Base-by-base conservation (phyloP, 2,797 vertebrate species). In the Mionectes olivaceus region DNA sequence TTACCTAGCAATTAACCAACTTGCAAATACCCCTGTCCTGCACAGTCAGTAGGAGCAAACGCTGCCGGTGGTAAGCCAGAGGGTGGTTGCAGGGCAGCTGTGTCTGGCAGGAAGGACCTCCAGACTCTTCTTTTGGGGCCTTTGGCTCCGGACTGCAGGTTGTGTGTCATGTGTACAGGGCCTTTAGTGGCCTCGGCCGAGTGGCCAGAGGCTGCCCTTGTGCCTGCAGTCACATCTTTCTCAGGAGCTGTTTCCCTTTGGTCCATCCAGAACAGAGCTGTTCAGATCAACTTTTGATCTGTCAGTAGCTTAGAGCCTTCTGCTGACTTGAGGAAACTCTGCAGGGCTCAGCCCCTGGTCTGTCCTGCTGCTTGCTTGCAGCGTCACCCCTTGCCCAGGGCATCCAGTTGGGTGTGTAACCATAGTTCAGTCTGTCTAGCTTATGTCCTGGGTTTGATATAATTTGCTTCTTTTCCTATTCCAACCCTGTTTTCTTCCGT, bases 131-230 rank as follows among this genome's bases (percentile, higher is more conserved):
- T 25, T 25, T 14, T 5, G 55, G 56, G 70, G 30, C 63, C 23
- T 71, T 47, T 46, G 37, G 32, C 71, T 79, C 19, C 15, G 69
- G 55, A 39, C 35, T 87, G 49, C 9, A 5, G 59, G 7, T 41
- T 30, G 11, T 32, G 33, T 71, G 73, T 27, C 59, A 8, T 0
- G 0, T 3, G 28, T 16, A 7, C 21, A 25, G 28, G 0, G 0
- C 1, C 1, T 70, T 70, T 30, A 27, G 21, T 50, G 67, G 11
- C 30, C 17, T 75, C 37, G 57, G 37, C 60, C 10, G 7, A 14
- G 25, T 11, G 64, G 27, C 64, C 33, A 27, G 17, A 59, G 27
- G 10, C 41, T 87, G 57, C 22, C 43, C 15, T 61, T 9, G 2
- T 76, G 35, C 21, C 32, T 49, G 8, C 8, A 3, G 33, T 64